Evolutionary conservation across 2,113 vertebrate genomes (phyloP), one percentile per base, ranked within the genome.

Genomic region (Hemibagrus wyckioides): DNA sequence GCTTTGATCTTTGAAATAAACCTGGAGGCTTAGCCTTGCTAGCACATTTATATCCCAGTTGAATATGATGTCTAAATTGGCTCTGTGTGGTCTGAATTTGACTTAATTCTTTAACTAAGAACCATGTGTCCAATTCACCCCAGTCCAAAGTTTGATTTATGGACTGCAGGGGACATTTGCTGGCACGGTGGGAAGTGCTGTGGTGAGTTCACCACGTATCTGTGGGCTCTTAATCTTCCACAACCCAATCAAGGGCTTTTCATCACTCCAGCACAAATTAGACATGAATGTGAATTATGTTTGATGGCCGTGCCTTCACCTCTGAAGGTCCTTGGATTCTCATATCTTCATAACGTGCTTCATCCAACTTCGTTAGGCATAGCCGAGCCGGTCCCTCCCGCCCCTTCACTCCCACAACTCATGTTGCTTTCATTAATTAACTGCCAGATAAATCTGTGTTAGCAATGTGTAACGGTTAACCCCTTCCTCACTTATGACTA

Each of bases 221-320:
- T 48, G 41, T 79, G 86, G 80, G 86, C 89, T 89, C 83, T 88
- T 92, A 89, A 89, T 92, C 88, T 91, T 75, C 52, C 79, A 19
- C 77, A 90, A 59, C 67, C 82, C 87, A 91, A 89, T 91, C 89
- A 92, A 89, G 80, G 83, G 89, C 89, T 88, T 91, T 92, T 90
- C 89, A 90, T 92, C 90, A 87, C 57, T 84, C 48, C 71, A 67
- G 69, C 75, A 84, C 85, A 90, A 91, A 89, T 87, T 85, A 89
- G 88, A 88, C 87, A 88, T 88, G 89, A 85, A 84, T 83, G 59
- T 90, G 88, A 88, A 89, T 91, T 87, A 90, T 88, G 87, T 80
- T 89, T 89, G 88, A 90, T 89, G 90, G 86, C 85, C 80, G 67
- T 86, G 89, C 75, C 52, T 75, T 89, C 86, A 91, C 91, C 89